Percentiles rank a stretch among this genome's conserved stretches.
Evolutionary conservation across 1,140 invertebrate species (phyloP).

Genomic region (Tetraneura akinire): DNA sequence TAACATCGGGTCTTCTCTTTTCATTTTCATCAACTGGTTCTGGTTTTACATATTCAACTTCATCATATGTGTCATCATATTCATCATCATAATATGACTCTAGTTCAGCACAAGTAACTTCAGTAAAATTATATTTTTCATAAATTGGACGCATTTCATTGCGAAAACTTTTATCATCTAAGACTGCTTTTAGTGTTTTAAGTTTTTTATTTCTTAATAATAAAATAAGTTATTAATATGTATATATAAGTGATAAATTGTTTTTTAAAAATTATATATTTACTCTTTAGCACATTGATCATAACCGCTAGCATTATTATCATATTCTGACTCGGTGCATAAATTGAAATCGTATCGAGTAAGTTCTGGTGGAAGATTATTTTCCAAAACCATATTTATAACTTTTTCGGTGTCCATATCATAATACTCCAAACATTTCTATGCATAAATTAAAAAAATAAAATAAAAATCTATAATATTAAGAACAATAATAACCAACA

Average conservation of each 20-base stretch:
- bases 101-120: conserved; percentile 45
- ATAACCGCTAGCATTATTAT: conserved; percentile 13
- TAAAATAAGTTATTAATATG: background rate
- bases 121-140: conserved; percentile 38
- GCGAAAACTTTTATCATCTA: conserved; percentile 46
- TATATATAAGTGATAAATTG: background rate
- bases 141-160: conserved; percentile 48
- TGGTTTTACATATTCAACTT: conserved; percentile 47
- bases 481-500: background rate
- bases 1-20: conserved; percentile 37
- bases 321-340: background rate
- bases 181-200: conserved; percentile 35
- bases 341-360: conserved; percentile 30
- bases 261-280: background rate
- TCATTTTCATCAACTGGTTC: conserved; percentile 45
- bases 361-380: conserved; percentile 24
- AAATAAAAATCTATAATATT: background rate
- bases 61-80: conserved; percentile 50
- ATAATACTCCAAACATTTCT: conserved; percentile 47
- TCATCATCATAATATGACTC: conserved; percentile 47
- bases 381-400: conserved; percentile 39
- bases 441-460: background rate
- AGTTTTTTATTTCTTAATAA: conserved; percentile 36
- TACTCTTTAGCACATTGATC: conserved; percentile 11
- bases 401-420: conserved; percentile 48